Conservation (phyloP, 2,113 vertebrate genomes). For the Verasper variegatus region DNA sequence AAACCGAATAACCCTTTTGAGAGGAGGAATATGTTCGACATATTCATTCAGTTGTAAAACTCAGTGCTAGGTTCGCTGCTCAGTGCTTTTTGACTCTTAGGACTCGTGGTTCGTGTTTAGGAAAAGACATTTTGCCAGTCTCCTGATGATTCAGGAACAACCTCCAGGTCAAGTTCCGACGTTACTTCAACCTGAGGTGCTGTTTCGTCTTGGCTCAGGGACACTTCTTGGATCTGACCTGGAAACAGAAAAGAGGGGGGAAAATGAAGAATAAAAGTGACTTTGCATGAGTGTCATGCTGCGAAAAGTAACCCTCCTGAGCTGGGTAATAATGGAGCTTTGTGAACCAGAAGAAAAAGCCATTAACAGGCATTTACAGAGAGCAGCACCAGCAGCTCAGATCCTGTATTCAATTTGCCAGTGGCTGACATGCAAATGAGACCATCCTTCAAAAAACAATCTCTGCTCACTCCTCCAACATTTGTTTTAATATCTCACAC, state of each 20-base stretch:
- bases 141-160: constrained; percentile 69
- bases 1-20: background rate
- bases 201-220: constrained; percentile 59
- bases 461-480: constrained; percentile 1
- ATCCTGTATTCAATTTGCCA: constrained; percentile 24
- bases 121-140: constrained; percentile 77
- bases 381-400: constrained; percentile 25
- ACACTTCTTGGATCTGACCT: constrained; percentile 72
- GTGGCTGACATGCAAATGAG: constrained; percentile 34
- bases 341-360: constrained; percentile 4
- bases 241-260: background rate
- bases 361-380: constrained; percentile 7
- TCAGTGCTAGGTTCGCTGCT: background rate
- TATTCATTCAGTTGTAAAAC: constrained; percentile 9
- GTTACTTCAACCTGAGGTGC: constrained; percentile 55
- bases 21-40: constrained; percentile 20
- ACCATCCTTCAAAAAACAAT: constrained; percentile 31
- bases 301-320: background rate
- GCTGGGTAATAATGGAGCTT: background rate
- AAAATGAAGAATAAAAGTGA: background rate
- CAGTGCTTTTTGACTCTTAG: background rate
- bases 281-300: background rate
- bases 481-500: constrained; percentile 26
- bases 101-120: constrained; percentile 37
- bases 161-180: constrained; percentile 74